Evolutionary conservation across 2,888 invertebrate species (phyloP), one percentile per base, ranked within the genome.

Genomic region (Iselma pallidipennis): DNA sequence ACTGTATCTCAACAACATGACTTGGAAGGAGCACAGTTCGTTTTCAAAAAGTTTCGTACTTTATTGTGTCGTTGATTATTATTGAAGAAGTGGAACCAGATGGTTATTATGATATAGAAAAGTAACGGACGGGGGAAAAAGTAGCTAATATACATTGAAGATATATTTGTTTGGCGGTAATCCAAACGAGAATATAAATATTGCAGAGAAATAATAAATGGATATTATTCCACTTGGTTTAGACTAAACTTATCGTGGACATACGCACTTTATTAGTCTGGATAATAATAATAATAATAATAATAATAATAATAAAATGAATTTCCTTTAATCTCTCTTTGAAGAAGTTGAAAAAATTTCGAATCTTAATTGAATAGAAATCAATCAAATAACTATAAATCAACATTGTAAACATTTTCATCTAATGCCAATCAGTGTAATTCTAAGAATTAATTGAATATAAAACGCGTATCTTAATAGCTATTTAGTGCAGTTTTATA

Each of bases 181-280:
- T 60, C 66, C 67, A 67, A 66, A 65, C 55, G 56, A 52, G 54
- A 42, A 54, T 64, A 67, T 70, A 70, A 67, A 68, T 65, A 69
- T 65, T 67, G 66, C 60, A 63, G 66, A 37, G 37, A 16, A 16
- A 37, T n/a, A n/a, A 69, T 64, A 64, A 63, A 68, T 62, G 67
- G 64, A 59, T 63, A 66, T 61, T 60, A 61, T 55, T 57, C 57
- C 65, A 52, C 50, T 58, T 62, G 62, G 62, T 58, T 58, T 49
- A 62, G 62, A 62, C 58, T 59, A 59, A 62, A 63, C 59, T 53
- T 63, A 59, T 63, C 63, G 57, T 61, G 42, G n/a, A 52, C 55
- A 48, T 28, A 31, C 48, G 28, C 31, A 37, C 37, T 63, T 63
- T 63, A 63, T 63, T 51, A 33, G 56, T 63, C 63, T 52, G 59